phyloP scores from a whole-genome alignment of 2,888 invertebrate genomes.

The Tiliacea aurago region DNA sequence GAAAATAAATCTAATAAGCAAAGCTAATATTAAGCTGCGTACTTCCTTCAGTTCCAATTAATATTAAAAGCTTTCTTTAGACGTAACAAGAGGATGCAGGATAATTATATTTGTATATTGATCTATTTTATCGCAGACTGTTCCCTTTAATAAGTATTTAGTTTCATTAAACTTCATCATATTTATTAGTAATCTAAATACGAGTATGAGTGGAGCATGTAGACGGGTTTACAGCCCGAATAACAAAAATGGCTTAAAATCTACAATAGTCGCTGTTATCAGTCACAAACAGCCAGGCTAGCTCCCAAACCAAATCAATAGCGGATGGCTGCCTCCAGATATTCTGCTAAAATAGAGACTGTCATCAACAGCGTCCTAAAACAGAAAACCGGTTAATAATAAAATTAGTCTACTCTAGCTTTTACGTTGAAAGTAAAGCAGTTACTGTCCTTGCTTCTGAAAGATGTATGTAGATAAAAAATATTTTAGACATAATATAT shows the following conservation, averaged over 20 bases:
- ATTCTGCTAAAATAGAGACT: not conserved
- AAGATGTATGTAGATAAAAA: no score
- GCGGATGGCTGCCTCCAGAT: not conserved
- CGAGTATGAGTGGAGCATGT: not conserved
- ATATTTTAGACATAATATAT: no score
- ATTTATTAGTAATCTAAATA: not conserved
- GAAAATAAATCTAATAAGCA: not conserved
- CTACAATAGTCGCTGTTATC: not conserved
- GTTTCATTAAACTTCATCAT: slow-evolving; percentile 1
- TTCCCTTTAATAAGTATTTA: not conserved
- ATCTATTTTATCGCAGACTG: not conserved
- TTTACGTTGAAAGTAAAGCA: not conserved
- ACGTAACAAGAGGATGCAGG: not conserved
- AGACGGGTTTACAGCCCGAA: not conserved
- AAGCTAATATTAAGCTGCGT: not conserved
- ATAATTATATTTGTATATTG: not conserved
- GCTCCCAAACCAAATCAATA: not conserved
- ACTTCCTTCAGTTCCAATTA: not conserved
- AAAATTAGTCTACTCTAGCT: no score
- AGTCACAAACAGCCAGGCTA: not conserved
- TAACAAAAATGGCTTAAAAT: not conserved
- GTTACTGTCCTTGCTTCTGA: no score
- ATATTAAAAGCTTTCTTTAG: not conserved
- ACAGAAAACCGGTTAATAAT: not conserved
- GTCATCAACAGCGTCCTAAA: not conserved